phyloP scores from a whole-genome alignment of 2,888 invertebrate species.

The Lithodes maja region DNA sequence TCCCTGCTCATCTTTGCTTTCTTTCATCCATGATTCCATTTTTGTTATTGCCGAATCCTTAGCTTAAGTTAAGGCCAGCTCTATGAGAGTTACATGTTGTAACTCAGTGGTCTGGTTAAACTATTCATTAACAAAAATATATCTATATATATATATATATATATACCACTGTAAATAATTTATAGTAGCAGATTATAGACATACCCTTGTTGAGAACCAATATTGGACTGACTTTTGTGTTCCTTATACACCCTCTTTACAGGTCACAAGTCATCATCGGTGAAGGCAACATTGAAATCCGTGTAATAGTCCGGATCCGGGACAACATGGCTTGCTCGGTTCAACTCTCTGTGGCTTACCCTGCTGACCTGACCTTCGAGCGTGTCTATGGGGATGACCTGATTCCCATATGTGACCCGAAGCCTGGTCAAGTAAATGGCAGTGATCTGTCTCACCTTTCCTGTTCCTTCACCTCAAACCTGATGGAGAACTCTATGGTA shows the following conservation, averaged over 20 bases:
- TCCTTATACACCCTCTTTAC: background rate
- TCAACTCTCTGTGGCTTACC: background rate
- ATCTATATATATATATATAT: too few relatives aligned
- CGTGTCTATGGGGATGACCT: background rate
- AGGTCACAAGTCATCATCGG: background rate
- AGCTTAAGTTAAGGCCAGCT: too few relatives aligned
- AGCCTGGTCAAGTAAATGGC: background rate
- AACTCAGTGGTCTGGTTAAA: too few relatives aligned
- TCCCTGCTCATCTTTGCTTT: too few relatives aligned
- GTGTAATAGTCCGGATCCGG: background rate
- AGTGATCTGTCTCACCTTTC: background rate
- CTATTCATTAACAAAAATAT: too few relatives aligned
- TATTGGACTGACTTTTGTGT: too few relatives aligned
- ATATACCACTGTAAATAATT: too few relatives aligned
- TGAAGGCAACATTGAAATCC: background rate
- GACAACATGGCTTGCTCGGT: background rate
- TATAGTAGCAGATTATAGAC: too few relatives aligned
- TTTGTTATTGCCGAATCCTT: too few relatives aligned
- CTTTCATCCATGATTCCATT: too few relatives aligned
- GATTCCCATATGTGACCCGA: background rate
- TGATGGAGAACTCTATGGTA: background rate
- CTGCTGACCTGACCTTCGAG: background rate
- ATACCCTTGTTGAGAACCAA: too few relatives aligned
- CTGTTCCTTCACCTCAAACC: background rate
- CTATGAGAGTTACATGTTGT: too few relatives aligned